Evolutionary conservation across 2,797 vertebrate genomes (phyloP), one percentile per base, ranked within the genome.

Genomic region (Falco novaeseelandiae): DNA sequence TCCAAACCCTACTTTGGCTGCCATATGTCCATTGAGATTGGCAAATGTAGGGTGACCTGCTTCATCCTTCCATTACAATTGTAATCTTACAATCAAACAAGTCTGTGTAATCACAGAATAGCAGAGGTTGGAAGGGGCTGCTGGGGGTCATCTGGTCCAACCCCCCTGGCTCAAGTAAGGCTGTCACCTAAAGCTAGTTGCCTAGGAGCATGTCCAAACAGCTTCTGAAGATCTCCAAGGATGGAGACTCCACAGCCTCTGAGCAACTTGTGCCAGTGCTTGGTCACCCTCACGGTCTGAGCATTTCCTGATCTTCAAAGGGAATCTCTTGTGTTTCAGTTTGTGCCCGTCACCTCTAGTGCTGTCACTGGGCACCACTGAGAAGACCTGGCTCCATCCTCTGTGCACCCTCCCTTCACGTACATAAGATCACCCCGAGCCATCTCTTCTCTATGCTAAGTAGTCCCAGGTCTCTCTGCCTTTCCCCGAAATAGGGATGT

Each of bases 391-490:
- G 6, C 15, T 90, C 20, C 10, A 2, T 16, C 17, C 8, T 83
- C 26, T 72, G 32, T 80, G 34, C 34, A 67, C 6, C 5, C 9
- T 59, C 11, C 32, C 49, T 54, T 63, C 54, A 80, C 54, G 11
- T 42, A 11, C 36, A 4, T 36, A 55, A 87, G 29, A 32, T 29
- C 0, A 0, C 7, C 4, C 19, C 9, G 29, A 59, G 30, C 12
- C 8, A 11, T 26, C 20, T 65, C 23, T 62, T 70, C 51, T 72
- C 21, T 42, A 8, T 11, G 17, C 15, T 46, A 11, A 81, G 27
- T 5, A 49, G 26, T 17, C 27, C 23, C 63, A 29, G 34, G 10
- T 44, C 25, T 22, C 26, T 65, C 34, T 34, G 40, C 13, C 26
- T 79, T 36, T 70, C 30, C 42, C 48, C 38, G 25, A 19, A 54